phyloP scores from a whole-genome alignment of 2,113 vertebrate genomes.

The Colinus virginianus region DNA sequence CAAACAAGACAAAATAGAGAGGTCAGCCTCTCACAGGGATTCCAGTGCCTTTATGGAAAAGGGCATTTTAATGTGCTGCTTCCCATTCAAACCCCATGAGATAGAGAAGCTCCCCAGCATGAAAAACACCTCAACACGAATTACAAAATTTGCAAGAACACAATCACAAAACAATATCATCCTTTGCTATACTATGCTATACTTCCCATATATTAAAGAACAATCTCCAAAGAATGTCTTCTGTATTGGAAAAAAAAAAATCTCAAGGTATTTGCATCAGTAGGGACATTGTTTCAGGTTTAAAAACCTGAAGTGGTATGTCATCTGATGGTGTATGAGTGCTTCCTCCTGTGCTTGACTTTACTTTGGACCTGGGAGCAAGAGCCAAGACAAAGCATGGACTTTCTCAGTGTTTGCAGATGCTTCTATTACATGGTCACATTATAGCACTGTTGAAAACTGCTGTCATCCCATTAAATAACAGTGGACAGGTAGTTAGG shows the following conservation, averaged over 20 bases:
- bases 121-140: neutral
- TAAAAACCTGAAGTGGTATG: neutral
- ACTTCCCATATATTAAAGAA: neutral
- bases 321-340: neutral
- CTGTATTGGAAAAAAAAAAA: neutral
- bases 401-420: neutral
- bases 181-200: neutral
- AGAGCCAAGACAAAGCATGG: neutral
- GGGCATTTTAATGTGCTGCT: neutral
- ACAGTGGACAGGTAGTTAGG: neutral
- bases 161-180: neutral
- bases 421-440: fast-evolving
- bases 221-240: neutral
- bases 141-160: neutral
- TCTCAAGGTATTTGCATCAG: neutral
- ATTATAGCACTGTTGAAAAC: neutral
- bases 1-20: neutral
- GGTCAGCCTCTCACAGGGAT: neutral
- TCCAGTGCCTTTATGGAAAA: neutral
- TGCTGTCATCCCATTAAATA: neutral
- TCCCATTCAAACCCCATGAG: neutral
- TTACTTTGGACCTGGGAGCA: neutral
- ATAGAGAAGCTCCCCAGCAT: fast-evolving
- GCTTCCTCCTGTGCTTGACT: neutral
- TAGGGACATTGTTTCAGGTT: neutral